A percentile compares a stretch with the other conserved stretches of the same genome.
These are phyloP conservation scores for Zaprionus ornatus DNA, from an alignment of 1,140 invertebrate species.

Conservation along the genomic window DNA sequence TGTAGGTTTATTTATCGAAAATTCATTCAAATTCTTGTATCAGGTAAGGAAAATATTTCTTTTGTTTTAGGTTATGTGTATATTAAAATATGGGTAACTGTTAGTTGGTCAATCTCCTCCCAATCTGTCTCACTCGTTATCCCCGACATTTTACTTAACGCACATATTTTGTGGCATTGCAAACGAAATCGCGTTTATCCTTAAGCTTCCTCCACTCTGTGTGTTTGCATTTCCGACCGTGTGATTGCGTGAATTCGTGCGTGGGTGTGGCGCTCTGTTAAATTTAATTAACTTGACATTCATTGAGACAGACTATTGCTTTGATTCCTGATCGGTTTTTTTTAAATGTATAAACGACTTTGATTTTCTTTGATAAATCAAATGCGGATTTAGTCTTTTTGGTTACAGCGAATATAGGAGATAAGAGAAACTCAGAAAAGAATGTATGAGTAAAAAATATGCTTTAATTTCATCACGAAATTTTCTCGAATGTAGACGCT, in stretches of 20 bases:
- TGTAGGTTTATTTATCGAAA: neutral
- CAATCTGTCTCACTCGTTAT: slow-evolving; percentile 11
- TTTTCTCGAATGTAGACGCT: neutral
- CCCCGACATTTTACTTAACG: slow-evolving; percentile 26
- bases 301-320: slow-evolving; percentile 26
- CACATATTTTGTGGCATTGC: slow-evolving; percentile 27
- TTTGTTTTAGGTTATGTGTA: too few species aligned
- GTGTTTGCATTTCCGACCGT: neutral
- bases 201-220: neutral
- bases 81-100: neutral
- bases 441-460: neutral
- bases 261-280: slow-evolving; percentile 6
- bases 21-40: too few species aligned
- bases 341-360: slow-evolving; percentile 26
- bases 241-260: neutral
- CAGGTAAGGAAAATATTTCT: too few species aligned
- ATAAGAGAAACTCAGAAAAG: neutral
- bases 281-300: slow-evolving; percentile 49
- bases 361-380: slow-evolving; percentile 24
- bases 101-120: neutral
- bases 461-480: neutral
- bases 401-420: neutral
- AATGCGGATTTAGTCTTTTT: neutral
- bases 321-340: slow-evolving; percentile 31
- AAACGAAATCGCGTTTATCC: slow-evolving; percentile 22